phyloP scores from a whole-genome alignment of 2,113 vertebrate genomes.

The Gopherus flavomarginatus region DNA sequence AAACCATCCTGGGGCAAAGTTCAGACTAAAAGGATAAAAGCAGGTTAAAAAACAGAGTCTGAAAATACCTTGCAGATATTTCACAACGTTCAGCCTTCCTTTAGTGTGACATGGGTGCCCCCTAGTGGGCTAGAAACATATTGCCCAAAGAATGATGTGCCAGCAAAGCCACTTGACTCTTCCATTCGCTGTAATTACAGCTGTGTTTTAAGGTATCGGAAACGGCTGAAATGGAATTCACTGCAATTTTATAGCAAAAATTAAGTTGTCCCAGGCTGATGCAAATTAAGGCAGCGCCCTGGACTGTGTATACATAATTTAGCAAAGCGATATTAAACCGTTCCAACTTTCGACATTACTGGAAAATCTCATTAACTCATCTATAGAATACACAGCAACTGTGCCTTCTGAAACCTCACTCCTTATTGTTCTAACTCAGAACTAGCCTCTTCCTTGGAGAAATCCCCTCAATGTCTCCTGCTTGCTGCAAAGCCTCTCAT shows the following conservation, averaged over 20 bases:
- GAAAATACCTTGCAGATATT: neutral
- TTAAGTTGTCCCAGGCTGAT: neutral
- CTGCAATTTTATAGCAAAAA: fast-evolving
- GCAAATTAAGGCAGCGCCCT: neutral
- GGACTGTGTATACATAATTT: neutral
- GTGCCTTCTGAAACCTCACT: neutral
- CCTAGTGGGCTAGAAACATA: constrained; percentile 55
- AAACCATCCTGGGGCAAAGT: neutral
- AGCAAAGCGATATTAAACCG: neutral
- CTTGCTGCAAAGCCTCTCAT: neutral
- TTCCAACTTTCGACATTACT: neutral
- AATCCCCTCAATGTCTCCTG: fast-evolving
- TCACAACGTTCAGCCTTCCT: neutral
- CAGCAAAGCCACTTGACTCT: too few species aligned
- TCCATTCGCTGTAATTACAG: neutral
- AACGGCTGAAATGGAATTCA: neutral
- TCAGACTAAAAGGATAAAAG: neutral
- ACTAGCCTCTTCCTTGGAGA: neutral
- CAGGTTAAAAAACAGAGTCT: neutral
- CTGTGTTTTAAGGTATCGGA: neutral
- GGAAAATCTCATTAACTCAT: neutral
- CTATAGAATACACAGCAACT: fast-evolving
- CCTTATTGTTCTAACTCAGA: neutral
- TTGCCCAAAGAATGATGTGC: neutral
- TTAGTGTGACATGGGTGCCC: constrained; percentile 68